These are phyloP conservation scores for Excalfactoria chinensis DNA, from an alignment of 2,113 vertebrate genomes.

Conservation along the genomic window DNA sequence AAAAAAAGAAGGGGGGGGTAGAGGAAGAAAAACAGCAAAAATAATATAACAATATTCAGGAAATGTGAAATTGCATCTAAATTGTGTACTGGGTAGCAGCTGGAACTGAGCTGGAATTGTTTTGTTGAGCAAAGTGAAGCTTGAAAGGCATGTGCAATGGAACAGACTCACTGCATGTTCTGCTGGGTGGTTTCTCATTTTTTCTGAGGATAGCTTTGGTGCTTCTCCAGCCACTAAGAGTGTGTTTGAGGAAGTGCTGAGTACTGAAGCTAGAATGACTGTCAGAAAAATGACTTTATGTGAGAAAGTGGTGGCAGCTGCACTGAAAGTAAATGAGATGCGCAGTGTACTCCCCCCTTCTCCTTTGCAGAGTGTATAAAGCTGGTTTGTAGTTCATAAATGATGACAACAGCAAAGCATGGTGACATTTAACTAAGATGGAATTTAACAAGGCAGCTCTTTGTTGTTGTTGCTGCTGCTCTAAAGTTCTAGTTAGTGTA, in stretches of 20 bases:
- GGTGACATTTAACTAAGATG: background rate
- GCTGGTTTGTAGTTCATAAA: background rate
- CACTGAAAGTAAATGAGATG: background rate
- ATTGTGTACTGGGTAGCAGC: background rate
- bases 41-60: too few species aligned
- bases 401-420: background rate
- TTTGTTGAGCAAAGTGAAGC: background rate
- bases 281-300: background rate
- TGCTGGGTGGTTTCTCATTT: background rate
- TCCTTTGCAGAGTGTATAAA: accelerated
- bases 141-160: background rate
- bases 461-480: background rate
- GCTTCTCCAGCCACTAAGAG: background rate
- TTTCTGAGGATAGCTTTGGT: background rate
- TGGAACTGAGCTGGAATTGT: accelerated
- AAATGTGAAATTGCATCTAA: background rate
- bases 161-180: background rate
- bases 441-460: background rate
- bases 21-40: background rate
- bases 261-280: background rate
- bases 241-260: background rate
- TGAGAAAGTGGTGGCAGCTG: background rate
- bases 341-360: background rate
- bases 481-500: background rate
- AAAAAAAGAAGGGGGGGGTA: too few species aligned